Evolutionary conservation across 2,113 vertebrate species (phyloP).

Genomic region (Strigops habroptila): DNA sequence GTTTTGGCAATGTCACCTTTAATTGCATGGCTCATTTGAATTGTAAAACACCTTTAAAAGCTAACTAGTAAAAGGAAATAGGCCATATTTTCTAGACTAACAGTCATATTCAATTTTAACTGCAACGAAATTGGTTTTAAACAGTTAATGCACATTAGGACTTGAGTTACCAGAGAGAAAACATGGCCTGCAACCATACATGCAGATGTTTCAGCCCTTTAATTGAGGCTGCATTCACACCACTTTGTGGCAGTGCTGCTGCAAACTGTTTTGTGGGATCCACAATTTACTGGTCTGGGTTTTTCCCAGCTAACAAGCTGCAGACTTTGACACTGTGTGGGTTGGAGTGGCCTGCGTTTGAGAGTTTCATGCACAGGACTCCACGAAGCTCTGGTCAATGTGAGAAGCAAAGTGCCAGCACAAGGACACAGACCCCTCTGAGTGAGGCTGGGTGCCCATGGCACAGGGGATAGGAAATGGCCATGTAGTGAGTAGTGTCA

Average conservation of each 20-base stretch:
- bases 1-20: slow-evolving; percentile 61
- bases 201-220: background rate
- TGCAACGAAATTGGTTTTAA: slow-evolving; percentile 39
- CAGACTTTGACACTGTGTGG: accelerated
- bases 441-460: accelerated
- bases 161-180: background rate
- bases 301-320: background rate
- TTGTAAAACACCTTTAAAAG: slow-evolving; percentile 61
- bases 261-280: background rate
- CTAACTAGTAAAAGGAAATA: slow-evolving; percentile 63
- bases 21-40: slow-evolving; percentile 66
- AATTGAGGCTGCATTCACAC: background rate
- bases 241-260: background rate
- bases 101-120: slow-evolving; percentile 53
- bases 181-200: background rate
- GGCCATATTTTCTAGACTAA: slow-evolving; percentile 39
- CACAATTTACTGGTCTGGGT: accelerated
- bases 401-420: background rate
- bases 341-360: accelerated
- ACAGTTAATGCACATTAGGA: background rate
- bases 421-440: background rate
- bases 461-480: accelerated
- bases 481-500: accelerated
- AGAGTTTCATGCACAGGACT: accelerated
- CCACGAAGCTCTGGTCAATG: accelerated